These are phyloP conservation scores for Acropora tenuis DNA, from an alignment of 64 coral and sea anemone genomes.

Conservation along the genomic window DNA sequence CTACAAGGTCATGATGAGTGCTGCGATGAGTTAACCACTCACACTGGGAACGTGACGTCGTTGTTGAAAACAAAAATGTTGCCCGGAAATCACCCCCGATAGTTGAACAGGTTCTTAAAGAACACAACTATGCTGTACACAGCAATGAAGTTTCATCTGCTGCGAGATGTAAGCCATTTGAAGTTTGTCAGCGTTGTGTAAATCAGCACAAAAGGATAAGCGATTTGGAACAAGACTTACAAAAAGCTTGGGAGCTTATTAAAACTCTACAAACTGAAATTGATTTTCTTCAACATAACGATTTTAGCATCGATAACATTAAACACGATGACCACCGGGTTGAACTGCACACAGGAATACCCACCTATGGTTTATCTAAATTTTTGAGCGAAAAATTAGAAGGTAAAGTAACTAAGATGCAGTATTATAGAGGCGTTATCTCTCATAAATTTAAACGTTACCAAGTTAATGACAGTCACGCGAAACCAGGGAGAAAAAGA, in stretches of 20 bases:
- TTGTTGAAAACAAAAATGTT: constrained; percentile 29
- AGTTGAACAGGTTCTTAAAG: constrained; percentile 1
- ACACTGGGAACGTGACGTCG: not conserved
- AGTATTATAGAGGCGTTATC: constrained; percentile 54
- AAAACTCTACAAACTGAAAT: not conserved
- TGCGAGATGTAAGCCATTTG: constrained; percentile 27
- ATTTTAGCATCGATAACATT: constrained; percentile 42
- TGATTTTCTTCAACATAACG: not conserved
- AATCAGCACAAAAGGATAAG: constrained; percentile 10
- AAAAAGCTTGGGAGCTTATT: not conserved
- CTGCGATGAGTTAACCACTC: constrained; percentile 1
- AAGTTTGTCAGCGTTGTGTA: not conserved
- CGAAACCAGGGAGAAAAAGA: constrained; percentile 61
- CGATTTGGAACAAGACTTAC: not conserved
- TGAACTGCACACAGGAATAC: constrained; percentile 39
- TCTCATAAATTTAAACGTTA: constrained; percentile 30
- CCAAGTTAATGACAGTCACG: constrained; percentile 29
- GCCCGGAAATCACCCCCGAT: constrained; percentile 25
- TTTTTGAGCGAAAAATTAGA: constrained; percentile 41
- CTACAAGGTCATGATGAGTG: constrained; percentile 18
- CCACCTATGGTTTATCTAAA: constrained; percentile 32
- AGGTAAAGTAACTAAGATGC: constrained; percentile 50
- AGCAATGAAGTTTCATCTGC: not conserved
- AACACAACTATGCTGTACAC: constrained; percentile 25
- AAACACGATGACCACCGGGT: constrained; percentile 44